Evolutionary conservation across 2,797 vertebrate genomes (phyloP).

Genomic region (Propithecus perrieri): DNA sequence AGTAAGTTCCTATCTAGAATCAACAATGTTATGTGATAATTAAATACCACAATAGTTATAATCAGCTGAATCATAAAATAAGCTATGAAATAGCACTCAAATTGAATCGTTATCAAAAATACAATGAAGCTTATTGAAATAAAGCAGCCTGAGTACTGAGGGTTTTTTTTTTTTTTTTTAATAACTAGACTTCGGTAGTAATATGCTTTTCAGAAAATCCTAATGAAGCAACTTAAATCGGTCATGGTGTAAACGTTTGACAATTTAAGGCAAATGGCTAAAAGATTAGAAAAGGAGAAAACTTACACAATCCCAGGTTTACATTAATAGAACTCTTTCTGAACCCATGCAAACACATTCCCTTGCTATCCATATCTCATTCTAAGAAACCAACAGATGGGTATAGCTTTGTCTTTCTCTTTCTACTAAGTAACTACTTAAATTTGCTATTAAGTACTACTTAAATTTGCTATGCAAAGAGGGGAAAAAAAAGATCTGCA

Average conservation of each 20-base stretch:
- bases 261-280: conserved; percentile 28
- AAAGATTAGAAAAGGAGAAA: conserved; percentile 47
- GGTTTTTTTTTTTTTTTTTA: background rate
- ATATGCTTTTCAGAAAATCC: conserved; percentile 36
- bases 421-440: background rate
- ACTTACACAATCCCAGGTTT: background rate
- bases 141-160: background rate
- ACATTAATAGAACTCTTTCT: background rate
- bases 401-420: background rate
- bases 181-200: background rate
- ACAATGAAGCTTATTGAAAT: conserved; percentile 3
- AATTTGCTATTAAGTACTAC: background rate
- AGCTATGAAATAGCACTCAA: conserved; percentile 23
- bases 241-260: background rate
- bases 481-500: background rate
- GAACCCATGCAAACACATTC: background rate
- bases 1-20: conserved; percentile 44
- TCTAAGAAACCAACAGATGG: conserved; percentile 20
- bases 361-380: background rate
- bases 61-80: conserved; percentile 32
- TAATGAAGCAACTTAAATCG: background rate
- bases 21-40: background rate
- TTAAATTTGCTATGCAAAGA: background rate
- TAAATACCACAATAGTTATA: conserved; percentile 29
- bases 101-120: conserved; percentile 23